Evolutionary conservation across 1,140 invertebrate genomes (phyloP).

Genomic region (Drosophila auraria): DNA sequence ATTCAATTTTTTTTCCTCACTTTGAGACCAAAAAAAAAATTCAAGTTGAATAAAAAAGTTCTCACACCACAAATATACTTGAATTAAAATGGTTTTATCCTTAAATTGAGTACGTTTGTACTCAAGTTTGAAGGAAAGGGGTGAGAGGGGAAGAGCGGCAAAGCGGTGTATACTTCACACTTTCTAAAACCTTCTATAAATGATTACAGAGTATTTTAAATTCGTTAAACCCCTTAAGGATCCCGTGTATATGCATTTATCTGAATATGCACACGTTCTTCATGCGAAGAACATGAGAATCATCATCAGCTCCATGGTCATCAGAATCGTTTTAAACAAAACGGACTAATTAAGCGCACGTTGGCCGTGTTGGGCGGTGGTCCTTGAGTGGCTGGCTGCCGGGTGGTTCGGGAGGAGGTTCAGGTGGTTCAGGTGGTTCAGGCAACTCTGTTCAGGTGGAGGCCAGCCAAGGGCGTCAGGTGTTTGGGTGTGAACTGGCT

Average conservation of each 20-base stretch:
- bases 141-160: too few species aligned
- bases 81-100: too few species aligned
- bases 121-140: too few species aligned
- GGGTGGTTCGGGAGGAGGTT: not conserved
- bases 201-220: not conserved
- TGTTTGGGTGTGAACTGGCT: slow-evolving; percentile 56
- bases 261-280: slow-evolving; percentile 18
- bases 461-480: slow-evolving; percentile 27
- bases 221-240: not conserved
- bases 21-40: too few species aligned
- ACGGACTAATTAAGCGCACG: slow-evolving; percentile 81
- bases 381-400: slow-evolving; percentile 35
- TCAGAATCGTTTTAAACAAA: slow-evolving; percentile 80
- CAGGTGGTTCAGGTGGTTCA: not conserved
- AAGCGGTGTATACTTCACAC: too few species aligned
- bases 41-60: too few species aligned
- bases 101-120: too few species aligned
- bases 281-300: slow-evolving; percentile 36
- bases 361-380: slow-evolving; percentile 40
- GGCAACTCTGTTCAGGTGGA: not conserved
- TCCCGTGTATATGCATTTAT: slow-evolving; percentile 16
- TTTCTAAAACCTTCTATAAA: not conserved
- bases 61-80: too few species aligned
- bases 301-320: slow-evolving; percentile 60
- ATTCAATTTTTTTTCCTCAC: too few species aligned